Conservation (phyloP, 1,140 invertebrate species). For the Drosophila mayri region DNA sequence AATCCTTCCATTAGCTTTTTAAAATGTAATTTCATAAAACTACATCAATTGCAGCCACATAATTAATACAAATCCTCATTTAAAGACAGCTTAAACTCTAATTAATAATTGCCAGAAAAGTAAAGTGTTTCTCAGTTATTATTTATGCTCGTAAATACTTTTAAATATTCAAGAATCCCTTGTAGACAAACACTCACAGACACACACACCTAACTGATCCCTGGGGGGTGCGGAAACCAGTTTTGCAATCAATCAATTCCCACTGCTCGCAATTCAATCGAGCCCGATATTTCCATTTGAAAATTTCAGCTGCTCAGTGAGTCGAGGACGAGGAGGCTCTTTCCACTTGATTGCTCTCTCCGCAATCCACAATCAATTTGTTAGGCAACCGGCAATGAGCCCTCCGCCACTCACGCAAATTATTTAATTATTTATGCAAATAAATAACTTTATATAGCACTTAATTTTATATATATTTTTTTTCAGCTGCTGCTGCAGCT, state of each 20-base stretch:
- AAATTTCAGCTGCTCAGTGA: conserved; percentile 56
- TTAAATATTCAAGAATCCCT: neutral
- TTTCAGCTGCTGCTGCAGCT: neutral
- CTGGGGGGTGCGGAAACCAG: conserved; percentile 8
- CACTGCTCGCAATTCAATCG: conserved; percentile 18
- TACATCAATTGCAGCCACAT: neutral
- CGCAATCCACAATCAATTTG: conserved; percentile 63
- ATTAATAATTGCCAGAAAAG: neutral
- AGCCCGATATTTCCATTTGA: conserved; percentile 43
- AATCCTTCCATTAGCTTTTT: too few species aligned
- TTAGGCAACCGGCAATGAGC: conserved; percentile 27
- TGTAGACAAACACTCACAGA: neutral
- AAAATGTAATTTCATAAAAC: too few species aligned
- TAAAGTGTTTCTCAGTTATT: conserved; percentile 4
- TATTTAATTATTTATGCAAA: conserved; percentile 77
- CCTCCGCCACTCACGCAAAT: conserved; percentile 58
- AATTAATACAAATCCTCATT: neutral
- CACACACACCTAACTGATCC: conserved; percentile 22
- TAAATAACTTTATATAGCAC: conserved; percentile 67
- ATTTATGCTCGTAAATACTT: conserved; percentile 1
- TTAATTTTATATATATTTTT: conserved; percentile 39
- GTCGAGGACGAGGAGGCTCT: conserved; percentile 19
- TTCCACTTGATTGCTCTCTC: conserved; percentile 44
- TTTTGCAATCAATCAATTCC: conserved; percentile 50
- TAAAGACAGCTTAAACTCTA: neutral